A percentile compares a stretch with the other conserved stretches of the same genome.
These are phyloP conservation scores for Orthosia incerta DNA, from an alignment of 2,888 invertebrate species.

Conservation along the genomic window DNA sequence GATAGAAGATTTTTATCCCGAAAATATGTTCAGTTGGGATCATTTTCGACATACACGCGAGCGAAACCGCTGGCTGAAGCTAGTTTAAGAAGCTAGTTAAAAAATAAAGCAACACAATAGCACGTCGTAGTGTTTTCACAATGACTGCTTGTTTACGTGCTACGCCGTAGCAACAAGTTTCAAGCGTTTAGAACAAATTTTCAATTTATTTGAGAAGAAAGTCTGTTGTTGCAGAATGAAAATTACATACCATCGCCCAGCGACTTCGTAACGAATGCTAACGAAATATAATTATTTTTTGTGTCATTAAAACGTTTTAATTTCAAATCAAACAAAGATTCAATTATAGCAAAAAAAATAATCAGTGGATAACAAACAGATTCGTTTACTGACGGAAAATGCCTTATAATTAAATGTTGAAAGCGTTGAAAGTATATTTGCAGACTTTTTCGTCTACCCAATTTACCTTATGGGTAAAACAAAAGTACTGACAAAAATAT, in stretches of 20 bases:
- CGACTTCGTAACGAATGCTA: slow-evolving; percentile 31
- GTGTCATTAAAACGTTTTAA: background rate
- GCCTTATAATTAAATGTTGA: slow-evolving; percentile 12
- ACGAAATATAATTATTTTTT: slow-evolving; percentile 19
- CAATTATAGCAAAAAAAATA: slow-evolving; percentile 3
- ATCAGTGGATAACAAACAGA: slow-evolving; percentile 18
- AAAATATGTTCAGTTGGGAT: no score
- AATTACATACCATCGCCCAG: slow-evolving; percentile 23
- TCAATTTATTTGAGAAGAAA: slow-evolving; percentile 2
- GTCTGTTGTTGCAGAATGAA: background rate
- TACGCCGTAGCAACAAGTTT: slow-evolving; percentile 40
- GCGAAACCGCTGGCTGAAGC: no score
- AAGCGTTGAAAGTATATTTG: slow-evolving; percentile 1
- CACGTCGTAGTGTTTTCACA: background rate
- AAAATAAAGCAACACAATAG: background rate
- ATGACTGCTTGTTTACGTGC: background rate
- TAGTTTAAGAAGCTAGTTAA: background rate
- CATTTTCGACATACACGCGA: no score
- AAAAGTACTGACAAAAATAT: background rate
- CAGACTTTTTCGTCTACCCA: background rate
- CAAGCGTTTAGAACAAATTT: slow-evolving; percentile 16
- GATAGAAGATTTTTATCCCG: no score
- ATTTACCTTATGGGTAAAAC: background rate
- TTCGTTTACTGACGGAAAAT: slow-evolving; percentile 9
- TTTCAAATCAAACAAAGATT: background rate